These are phyloP conservation scores for Hydriomena furcata DNA, from an alignment of 2,888 invertebrate species.

Conservation along the genomic window DNA sequence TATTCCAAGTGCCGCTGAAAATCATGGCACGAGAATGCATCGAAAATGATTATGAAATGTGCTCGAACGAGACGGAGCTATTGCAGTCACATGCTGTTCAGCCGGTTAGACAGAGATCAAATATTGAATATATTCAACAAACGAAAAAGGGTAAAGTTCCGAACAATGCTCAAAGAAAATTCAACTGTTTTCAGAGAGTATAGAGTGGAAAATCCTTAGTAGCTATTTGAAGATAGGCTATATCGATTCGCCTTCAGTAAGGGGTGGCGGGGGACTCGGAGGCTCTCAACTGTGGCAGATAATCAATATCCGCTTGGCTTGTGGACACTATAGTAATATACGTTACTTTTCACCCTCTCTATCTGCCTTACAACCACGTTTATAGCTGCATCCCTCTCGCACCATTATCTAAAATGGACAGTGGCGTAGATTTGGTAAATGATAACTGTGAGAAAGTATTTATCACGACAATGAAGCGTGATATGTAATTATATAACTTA, in stretches of 20 bases:
- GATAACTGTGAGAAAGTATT: constrained; percentile 84
- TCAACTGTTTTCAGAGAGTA: constrained; percentile 47
- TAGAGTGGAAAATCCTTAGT: constrained; percentile 58
- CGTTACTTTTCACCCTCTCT: constrained; percentile 74
- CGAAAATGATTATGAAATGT: constrained; percentile 82
- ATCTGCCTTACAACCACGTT: constrained; percentile 45
- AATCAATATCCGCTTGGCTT: constrained; percentile 85
- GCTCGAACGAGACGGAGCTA: constrained; percentile 71
- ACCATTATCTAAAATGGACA: constrained; percentile 83
- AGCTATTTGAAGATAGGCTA: constrained; percentile 52
- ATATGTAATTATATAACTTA: constrained; percentile 81
- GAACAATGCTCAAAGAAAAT: constrained; percentile 47
- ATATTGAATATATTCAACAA: constrained; percentile 72
- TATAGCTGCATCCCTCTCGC: constrained; percentile 60
- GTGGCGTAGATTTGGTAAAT: constrained; percentile 84
- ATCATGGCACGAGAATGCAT: constrained; percentile 81
- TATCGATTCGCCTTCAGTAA: constrained; percentile 43
- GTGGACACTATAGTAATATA: constrained; percentile 84
- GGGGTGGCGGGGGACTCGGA: constrained; percentile 66
- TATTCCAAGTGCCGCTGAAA: constrained; percentile 70
- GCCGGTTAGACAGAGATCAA: constrained; percentile 83
- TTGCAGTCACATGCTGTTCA: constrained; percentile 74
- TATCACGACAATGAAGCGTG: constrained; percentile 82
- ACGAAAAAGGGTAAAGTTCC: constrained; percentile 58
- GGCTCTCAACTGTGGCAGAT: constrained; percentile 84